A percentile compares a stretch with the other conserved stretches of the same genome.
Evolutionary conservation across 2,797 vertebrate species (phyloP).

Genomic region (Spinibarbus caldwelli): DNA sequence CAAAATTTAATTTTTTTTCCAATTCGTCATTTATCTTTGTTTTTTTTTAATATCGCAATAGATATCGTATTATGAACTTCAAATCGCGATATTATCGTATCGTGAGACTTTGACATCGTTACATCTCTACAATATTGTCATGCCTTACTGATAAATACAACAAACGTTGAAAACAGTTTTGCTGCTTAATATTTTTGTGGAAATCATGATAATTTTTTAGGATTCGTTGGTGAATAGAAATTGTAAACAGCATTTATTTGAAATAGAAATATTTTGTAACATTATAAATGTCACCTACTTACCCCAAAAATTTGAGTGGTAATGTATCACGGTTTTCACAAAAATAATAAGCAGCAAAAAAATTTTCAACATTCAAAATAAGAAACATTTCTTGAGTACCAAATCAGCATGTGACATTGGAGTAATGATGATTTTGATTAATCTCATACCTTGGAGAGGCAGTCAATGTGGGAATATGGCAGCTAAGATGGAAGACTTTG

Average conservation of each 20-base stretch:
- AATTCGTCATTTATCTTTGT: too few relatives aligned
- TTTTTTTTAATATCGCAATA: too few relatives aligned
- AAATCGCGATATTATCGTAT: background rate
- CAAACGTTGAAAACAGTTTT: background rate
- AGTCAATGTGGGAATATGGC: slow-evolving; percentile 91
- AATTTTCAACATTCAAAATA: background rate
- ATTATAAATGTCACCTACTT: background rate
- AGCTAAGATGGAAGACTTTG: slow-evolving; percentile 96
- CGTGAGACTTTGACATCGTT: background rate
- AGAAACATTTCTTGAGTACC: background rate
- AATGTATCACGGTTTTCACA: background rate
- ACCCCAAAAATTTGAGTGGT: background rate
- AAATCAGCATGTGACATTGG: background rate
- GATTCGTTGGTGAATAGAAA: background rate
- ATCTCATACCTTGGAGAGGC: slow-evolving; percentile 88
- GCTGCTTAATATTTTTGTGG: background rate
- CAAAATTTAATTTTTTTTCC: too few relatives aligned
- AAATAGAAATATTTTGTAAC: background rate
- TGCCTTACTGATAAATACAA: background rate
- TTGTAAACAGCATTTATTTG: too few relatives aligned
- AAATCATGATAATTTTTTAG: background rate
- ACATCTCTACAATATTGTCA: background rate
- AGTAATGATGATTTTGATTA: background rate
- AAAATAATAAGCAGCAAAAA: background rate
- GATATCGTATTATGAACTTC: too few relatives aligned